Evolutionary conservation across 2,888 invertebrate species (phyloP).

Genomic region (Euplexia lucipara): DNA sequence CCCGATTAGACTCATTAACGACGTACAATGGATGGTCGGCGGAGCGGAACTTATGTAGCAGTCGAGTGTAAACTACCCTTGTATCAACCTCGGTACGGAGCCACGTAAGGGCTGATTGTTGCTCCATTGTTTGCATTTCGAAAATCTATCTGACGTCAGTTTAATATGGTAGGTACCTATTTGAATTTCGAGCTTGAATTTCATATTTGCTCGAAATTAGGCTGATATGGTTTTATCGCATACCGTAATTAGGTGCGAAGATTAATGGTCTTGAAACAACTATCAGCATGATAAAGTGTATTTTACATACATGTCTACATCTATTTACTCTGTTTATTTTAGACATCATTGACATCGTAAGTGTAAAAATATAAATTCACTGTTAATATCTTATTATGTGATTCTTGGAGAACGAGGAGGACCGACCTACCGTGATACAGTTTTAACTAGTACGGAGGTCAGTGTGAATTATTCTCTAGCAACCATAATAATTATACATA

Average conservation of each 20-base stretch:
- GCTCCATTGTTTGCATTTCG: slow-evolving; percentile 53
- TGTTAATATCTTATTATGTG: too few relatives aligned
- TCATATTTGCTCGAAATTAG: slow-evolving; percentile 10
- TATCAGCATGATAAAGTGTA: background rate
- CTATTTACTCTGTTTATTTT: too few relatives aligned
- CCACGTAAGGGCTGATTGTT: slow-evolving; percentile 62
- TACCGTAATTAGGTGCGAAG: background rate
- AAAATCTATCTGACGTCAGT: slow-evolving; percentile 20
- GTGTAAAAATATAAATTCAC: too few relatives aligned
- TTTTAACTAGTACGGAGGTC: too few relatives aligned
- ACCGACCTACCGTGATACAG: too few relatives aligned
- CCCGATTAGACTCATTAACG: slow-evolving; percentile 74
- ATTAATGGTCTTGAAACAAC: background rate
- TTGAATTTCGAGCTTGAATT: too few relatives aligned
- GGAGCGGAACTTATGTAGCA: slow-evolving; percentile 82
- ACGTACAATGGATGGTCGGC: slow-evolving; percentile 77
- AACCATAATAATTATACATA: too few relatives aligned
- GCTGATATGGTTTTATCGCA: slow-evolving; percentile 6
- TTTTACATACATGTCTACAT: too few relatives aligned
- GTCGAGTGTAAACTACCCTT: slow-evolving; percentile 83
- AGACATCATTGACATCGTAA: too few relatives aligned
- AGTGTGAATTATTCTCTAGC: too few relatives aligned
- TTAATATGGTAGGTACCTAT: background rate
- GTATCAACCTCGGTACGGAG: slow-evolving; percentile 68
- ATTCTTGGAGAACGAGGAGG: too few relatives aligned